A percentile compares a stretch with the other conserved stretches of the same genome.
Conservation (phyloP, 2,113 vertebrate genomes). For the Aptenodytes forsteri region DNA sequence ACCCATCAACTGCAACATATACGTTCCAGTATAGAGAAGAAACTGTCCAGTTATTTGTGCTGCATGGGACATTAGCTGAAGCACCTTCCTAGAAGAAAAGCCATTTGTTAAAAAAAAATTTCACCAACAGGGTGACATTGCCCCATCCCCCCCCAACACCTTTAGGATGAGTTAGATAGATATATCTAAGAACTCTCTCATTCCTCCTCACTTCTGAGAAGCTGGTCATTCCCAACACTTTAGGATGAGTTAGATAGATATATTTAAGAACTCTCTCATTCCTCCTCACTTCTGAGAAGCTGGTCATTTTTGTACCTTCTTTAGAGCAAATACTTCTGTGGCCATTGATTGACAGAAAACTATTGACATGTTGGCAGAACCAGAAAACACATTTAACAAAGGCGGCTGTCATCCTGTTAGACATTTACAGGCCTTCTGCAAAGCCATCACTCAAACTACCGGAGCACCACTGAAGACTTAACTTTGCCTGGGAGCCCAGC, state of each 20-base stretch:
- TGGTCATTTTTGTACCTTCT: not conserved
- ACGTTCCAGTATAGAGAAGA: conserved; percentile 74
- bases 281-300: not conserved
- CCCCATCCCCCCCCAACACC: not conserved
- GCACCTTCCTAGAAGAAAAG: conserved; percentile 70
- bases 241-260: not conserved
- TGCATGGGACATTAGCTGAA: conserved; percentile 72
- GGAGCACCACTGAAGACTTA: not conserved
- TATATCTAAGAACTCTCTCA: not conserved
- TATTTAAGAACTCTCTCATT: not conserved
- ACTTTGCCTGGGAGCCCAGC: not conserved
- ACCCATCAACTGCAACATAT: conserved; percentile 69
- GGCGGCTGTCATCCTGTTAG: not conserved
- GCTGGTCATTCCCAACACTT: not conserved
- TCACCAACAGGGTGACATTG: not conserved
- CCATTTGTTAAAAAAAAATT: not conserved
- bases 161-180: not conserved
- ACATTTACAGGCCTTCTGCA: not conserved
- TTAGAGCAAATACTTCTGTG: not conserved
- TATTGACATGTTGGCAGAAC: not conserved
- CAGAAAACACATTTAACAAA: not conserved
- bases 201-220: not conserved
- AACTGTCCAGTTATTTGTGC: conserved; percentile 78
- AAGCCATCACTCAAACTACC: not conserved
- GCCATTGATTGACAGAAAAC: not conserved